Evolutionary conservation across 2,797 vertebrate genomes (phyloP), one percentile per base, ranked within the genome.

Genomic region (Rhinophrynus dorsalis): DNA sequence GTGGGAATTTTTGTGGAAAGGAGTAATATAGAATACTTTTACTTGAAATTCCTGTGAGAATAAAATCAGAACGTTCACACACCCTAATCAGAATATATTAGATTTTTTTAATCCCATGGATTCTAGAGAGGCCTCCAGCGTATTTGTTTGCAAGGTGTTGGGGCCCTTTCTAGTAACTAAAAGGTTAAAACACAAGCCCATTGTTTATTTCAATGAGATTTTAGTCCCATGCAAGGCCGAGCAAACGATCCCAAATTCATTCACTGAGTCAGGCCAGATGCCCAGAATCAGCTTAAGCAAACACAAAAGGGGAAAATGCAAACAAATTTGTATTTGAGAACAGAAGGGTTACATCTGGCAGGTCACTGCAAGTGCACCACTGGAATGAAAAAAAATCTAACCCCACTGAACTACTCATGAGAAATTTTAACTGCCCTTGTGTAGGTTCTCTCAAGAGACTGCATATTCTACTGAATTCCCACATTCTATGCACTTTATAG

Each of bases 351-450:
- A 52, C 0, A 5, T 71, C 64, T 29, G 0, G 59, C 62, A 0
- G 3, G 60, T 80, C 30, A 1, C 51, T 50, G 50, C 59, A 26
- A 58, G 74, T 74, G 27, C 63, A 80, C 67, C 62, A 73, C 52
- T 67, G 73, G 42, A 76, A 60, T 0, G 20, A 59, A 40, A 75
- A 29, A 76, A 64, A 76, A 84, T 59, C 63, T 76, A 76, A 81
- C 29, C 66, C 3, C 0, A 26, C 10, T 45, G 47, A 70, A 77
- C 76, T 55, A 44, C 77, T 74, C 75, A 75, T 80, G 76, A 79
- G 70, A 87, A 83, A 80, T 72, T 78, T 12, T 9, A 64, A 64
- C n/a, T 79, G 42, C 76, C 77, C 67, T 67, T 37, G 40, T 45
- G 24, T 54, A 15, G 27, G 54, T 64, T 74, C 62, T 37, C 26